A percentile compares a stretch with the other conserved stretches of the same genome.
Conservation (phyloP, 2,113 vertebrate genomes). For the Pantherophis guttatus region DNA sequence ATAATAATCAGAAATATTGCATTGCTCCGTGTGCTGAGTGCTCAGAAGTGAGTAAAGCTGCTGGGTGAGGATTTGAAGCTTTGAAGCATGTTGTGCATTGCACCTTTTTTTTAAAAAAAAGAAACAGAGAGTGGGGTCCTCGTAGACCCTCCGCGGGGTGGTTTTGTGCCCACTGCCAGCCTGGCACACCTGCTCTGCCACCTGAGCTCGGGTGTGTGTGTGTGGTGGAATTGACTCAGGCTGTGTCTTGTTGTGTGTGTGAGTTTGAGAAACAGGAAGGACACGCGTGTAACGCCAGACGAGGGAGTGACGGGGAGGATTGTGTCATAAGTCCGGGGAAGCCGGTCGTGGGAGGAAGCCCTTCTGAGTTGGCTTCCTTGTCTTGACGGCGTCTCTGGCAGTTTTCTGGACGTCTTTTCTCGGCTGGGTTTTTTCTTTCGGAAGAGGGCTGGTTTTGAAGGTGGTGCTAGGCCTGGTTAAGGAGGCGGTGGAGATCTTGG, state of each 20-base stretch:
- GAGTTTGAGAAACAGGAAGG: neutral
- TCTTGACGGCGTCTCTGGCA: neutral
- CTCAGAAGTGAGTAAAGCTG: neutral
- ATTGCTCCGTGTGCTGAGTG: neutral
- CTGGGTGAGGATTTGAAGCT: neutral
- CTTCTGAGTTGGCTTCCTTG: neutral
- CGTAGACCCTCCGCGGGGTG: fast-evolving
- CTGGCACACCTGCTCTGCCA: no score
- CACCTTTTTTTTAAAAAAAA: no score
- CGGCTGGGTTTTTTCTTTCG: neutral
- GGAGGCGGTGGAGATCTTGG: neutral
- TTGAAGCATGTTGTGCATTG: neutral
- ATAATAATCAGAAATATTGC: neutral
- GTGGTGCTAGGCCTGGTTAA: neutral
- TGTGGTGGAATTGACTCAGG: no score
- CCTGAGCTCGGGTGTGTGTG: no score
- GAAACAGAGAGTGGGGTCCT: neutral
- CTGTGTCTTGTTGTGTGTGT: neutral
- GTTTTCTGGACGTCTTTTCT: neutral
- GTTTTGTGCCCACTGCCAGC: neutral
- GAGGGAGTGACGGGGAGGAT: neutral
- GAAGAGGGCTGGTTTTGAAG: neutral
- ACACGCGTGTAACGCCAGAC: neutral
- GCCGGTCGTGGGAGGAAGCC: no score
- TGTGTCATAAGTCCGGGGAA: neutral